These are phyloP conservation scores for Geophilus truncorum DNA, from an alignment of 2,888 invertebrate genomes.

Conservation along the genomic window DNA sequence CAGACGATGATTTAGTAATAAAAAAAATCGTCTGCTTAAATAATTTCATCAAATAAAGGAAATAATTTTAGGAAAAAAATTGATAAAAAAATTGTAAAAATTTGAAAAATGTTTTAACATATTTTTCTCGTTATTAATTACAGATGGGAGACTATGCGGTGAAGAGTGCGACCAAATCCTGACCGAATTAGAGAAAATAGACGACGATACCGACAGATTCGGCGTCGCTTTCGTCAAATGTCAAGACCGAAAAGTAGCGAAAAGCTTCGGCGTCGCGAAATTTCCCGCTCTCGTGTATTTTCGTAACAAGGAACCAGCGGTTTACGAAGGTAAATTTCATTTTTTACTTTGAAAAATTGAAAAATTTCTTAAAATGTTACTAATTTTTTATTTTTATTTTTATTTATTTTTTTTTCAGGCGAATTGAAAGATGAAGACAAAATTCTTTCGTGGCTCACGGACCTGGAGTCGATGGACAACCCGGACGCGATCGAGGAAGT, in stretches of 20 bases:
- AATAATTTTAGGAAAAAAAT: too few relatives aligned
- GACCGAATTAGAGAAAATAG: constrained; percentile 72
- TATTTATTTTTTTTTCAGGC: too few relatives aligned
- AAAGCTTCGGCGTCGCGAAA: constrained; percentile 91
- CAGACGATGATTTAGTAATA: too few relatives aligned
- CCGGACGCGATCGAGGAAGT: constrained; percentile 95
- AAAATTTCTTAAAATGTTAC: too few relatives aligned
- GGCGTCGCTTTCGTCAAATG: constrained; percentile 94
- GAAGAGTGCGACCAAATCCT: constrained; percentile 43
- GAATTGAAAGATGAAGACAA: constrained; percentile 93
- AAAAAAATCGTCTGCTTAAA: too few relatives aligned
- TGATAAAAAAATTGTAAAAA: too few relatives aligned
- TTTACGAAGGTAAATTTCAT: constrained; percentile 97
- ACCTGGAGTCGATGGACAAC: constrained; percentile 88
- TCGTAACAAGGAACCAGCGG: constrained; percentile 91
- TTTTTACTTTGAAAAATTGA: too few relatives aligned
- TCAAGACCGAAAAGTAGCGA: constrained; percentile 92
- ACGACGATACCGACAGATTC: constrained; percentile 90
- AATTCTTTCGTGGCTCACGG: constrained; percentile 87
- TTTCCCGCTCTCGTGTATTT: constrained; percentile 96
- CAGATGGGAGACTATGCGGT: constrained; percentile 44
- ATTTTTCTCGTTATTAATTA: background rate
- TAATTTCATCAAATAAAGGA: too few relatives aligned
- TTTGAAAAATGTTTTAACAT: background rate
- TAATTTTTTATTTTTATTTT: too few relatives aligned